phyloP scores from a whole-genome alignment of 2,888 invertebrate genomes.

The Phytoseiulus persimilis region DNA sequence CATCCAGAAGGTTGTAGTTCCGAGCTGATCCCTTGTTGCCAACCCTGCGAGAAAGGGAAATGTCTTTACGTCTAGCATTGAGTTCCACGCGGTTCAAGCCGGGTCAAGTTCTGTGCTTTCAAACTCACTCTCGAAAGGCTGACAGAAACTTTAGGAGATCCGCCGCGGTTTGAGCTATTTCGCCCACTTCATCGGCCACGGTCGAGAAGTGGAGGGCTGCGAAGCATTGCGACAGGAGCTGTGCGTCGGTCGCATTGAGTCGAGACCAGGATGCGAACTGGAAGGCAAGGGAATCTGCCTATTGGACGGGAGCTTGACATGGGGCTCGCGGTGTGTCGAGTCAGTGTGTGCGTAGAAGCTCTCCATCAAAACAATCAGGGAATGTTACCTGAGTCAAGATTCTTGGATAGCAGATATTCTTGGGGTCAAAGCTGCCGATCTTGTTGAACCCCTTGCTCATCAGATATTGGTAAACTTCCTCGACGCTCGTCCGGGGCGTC shows the following conservation, averaged over 20 bases:
- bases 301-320: background rate
- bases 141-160: background rate
- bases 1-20: background rate
- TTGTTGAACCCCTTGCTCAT: background rate
- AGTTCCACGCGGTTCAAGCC: too few species aligned
- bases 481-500: background rate
- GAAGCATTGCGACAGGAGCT: background rate
- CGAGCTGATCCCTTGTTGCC: background rate
- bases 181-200: background rate
- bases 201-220: background rate
- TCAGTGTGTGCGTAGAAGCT: too few species aligned
- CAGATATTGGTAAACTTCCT: background rate
- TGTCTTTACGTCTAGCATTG: background rate
- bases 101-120: background rate
- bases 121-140: background rate
- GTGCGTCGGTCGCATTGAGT: background rate
- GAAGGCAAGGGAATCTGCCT: background rate
- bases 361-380: too few species aligned
- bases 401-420: background rate
- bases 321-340: too few species aligned
- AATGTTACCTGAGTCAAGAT: background rate
- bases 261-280: background rate
- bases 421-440: background rate
- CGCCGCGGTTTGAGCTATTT: background rate
- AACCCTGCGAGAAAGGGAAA: too few species aligned